Base-by-base conservation (phyloP, 30 jellyfish, hydroid and myxozoan species). In the Phacellophora camtschatica region DNA sequence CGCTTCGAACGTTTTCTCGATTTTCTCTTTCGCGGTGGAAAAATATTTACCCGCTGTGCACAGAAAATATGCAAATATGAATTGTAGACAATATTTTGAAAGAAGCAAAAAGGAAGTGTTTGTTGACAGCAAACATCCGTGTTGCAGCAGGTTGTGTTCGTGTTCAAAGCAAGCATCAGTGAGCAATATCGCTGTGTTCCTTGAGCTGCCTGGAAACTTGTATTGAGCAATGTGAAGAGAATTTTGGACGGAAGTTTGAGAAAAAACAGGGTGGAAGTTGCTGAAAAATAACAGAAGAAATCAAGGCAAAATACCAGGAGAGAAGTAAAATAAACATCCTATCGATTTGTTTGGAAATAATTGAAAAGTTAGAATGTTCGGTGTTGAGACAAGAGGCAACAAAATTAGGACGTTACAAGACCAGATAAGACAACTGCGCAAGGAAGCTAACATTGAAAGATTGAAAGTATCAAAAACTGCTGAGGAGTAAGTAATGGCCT, bases 401-500 rank as follows among this genome's bases (percentile, higher is more conserved):
- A 76, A 27, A 68, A 37, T 76, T 12, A 71, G 33, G 12, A 71
- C 35, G n/a, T 11, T 76, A 70, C 79, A 58, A 55, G 79, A 56
- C 33, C 30, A 27, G 3, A 62, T 76, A 2, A 62, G 59, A 5
- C 88, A 76, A 71, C 19, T 76, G 55, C 41, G 43, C 19, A 76
- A 58, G 41, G 88, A 76, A 76, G 70, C 59, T 12, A 16, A 37
- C 41, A 35, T 35, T 13, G 66, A 45, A 2, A 61, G 88, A 57
- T 69, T 56, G 29, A 36, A 56, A 56, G 32, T 76, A 18, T 76
- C 88, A 15, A 39, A 45, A 35, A 49, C 69, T 10, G 66, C 79
- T 6, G 66, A 48, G 4, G 88, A 76, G 88, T 76, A 76, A 76
- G 88, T 74, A 54, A 5, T 35, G 56, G 36, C 42, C 43, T 56